Evolutionary conservation across 2,888 invertebrate genomes (phyloP).

Genomic region (Himalopsyche tibetana): DNA sequence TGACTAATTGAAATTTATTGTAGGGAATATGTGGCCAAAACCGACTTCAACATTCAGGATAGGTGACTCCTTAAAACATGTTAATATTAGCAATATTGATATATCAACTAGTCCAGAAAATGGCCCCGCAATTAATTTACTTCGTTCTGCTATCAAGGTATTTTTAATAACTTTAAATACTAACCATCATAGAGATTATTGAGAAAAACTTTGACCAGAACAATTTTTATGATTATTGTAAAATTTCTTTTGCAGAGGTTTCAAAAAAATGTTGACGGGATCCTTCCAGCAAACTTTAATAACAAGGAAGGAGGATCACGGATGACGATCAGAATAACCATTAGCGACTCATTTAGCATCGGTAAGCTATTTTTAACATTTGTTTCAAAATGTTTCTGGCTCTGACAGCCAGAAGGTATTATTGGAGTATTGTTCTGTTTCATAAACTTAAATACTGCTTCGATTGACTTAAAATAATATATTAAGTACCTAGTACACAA

Average conservation of each 20-base stretch:
- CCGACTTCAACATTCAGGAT: conserved; percentile 79
- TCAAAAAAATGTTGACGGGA: conserved; percentile 68
- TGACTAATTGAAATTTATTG: neutral
- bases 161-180: neutral
- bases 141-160: conserved; percentile 62
- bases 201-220: neutral
- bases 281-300: conserved; percentile 68
- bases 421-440: too few species aligned
- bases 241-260: conserved; percentile 67
- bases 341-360: conserved; percentile 66
- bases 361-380: conserved; percentile 53
- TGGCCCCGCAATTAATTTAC: conserved; percentile 67
- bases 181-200: too few species aligned
- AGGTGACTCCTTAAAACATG: conserved; percentile 75
- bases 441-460: too few species aligned
- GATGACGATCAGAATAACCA: conserved; percentile 70
- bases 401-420: too few species aligned
- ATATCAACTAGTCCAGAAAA: conserved; percentile 71
- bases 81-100: conserved; percentile 76
- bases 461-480: too few species aligned
- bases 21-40: conserved; percentile 80
- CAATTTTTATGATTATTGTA: conserved; percentile 32
- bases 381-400: too few species aligned
- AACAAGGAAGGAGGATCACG: conserved; percentile 71
- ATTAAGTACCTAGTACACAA: too few species aligned